Conservation (phyloP, 2,888 invertebrate genomes). For the Polyommatus iphigenia region DNA sequence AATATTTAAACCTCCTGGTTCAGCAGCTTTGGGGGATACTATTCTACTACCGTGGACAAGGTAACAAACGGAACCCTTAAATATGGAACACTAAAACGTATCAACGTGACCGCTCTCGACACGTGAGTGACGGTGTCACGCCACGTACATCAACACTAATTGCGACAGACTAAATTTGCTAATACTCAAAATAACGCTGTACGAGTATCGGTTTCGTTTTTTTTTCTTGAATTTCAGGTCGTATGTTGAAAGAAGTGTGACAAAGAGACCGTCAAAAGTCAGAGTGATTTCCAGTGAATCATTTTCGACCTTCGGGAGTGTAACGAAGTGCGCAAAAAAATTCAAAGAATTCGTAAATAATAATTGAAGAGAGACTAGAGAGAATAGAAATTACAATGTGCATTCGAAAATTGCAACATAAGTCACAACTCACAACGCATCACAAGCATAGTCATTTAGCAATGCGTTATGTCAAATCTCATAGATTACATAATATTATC, state of each 20-base stretch:
- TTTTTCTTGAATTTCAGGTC: neutral
- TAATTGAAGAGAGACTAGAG: no score
- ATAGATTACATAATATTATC: no score
- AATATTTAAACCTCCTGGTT: no score
- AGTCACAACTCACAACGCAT: no score
- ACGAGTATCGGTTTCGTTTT: neutral
- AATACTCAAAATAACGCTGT: neutral
- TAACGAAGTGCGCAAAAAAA: neutral
- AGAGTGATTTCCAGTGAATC: neutral
- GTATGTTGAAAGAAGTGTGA: neutral
- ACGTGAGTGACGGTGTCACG: conserved; percentile 45
- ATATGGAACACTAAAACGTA: conserved; percentile 34
- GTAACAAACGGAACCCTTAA: no score
- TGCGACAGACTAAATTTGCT: neutral
- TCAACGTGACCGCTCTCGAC: conserved; percentile 45
- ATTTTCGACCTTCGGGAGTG: neutral
- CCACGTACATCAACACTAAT: conserved; percentile 14
- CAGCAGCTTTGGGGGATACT: no score
- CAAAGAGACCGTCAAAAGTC: neutral
- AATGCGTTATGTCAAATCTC: neutral
- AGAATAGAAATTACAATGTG: neutral
- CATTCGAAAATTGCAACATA: neutral
- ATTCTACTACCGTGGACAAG: no score
- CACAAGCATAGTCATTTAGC: no score
- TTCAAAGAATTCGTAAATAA: no score